Evolutionary conservation across 2,113 vertebrate species (phyloP).

Genomic region (Brachypteracias leptosomus): DNA sequence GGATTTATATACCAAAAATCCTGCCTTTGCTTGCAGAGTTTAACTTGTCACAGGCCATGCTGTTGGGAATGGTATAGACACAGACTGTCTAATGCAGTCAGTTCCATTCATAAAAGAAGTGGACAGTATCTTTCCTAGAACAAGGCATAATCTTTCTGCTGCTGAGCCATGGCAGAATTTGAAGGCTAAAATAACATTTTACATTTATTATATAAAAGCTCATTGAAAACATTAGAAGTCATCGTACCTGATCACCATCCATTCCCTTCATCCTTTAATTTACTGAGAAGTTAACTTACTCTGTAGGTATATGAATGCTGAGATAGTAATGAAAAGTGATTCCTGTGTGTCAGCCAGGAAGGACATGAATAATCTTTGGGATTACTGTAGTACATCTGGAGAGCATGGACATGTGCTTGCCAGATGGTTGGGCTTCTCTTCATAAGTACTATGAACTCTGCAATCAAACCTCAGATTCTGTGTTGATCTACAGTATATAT

Average conservation of each 20-base stretch:
- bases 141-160: not conserved
- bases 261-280: not conserved
- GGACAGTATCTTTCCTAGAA: not conserved
- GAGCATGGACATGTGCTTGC: not conserved
- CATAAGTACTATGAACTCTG: not conserved
- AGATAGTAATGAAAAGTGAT: not conserved
- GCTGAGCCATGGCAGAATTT: not conserved
- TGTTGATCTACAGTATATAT: not conserved
- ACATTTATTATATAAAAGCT: not conserved
- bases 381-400: not conserved
- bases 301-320: not conserved
- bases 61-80: not conserved
- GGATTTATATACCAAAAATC: not conserved
- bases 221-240: not conserved
- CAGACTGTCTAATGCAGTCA: not conserved
- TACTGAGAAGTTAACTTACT: not conserved
- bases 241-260: not conserved
- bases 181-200: not conserved
- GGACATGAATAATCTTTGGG: not conserved
- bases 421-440: not conserved
- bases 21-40: accelerated
- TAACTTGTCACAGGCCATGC: not conserved
- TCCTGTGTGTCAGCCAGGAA: not conserved
- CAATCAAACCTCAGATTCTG: not conserved
- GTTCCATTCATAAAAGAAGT: not conserved